Base-by-base conservation (phyloP, 2,113 vertebrate genomes). In the Geothlypis trichas region DNA sequence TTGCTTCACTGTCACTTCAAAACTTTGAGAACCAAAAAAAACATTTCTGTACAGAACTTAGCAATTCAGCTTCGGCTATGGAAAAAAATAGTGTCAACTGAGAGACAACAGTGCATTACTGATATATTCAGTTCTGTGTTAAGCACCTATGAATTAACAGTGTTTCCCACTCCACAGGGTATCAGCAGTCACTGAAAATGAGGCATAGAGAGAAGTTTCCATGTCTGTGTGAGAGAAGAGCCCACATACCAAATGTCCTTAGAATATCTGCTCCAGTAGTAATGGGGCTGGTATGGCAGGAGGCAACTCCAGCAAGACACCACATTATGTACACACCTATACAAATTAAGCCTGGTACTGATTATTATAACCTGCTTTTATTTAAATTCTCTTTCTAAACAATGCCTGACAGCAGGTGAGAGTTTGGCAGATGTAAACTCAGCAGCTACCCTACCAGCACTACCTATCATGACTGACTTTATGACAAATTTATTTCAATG, bases 401-500 rank as follows among this genome's bases (percentile, higher is more conserved):
- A 7, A 58, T 49, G 75, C 18, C 21, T 57, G 31, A 55, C 33
- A 54, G 42, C 5, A 3, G 47, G 27, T 49, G 54, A 37, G 18
- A 12, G 33, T 27, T 28, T 85, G 49, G 30, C 33, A 85, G 19
- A 14, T 61, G 10, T 15, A 71, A 58, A 68, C 17, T 69, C 55
- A 47, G 9, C 44, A 83, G n/a, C 14, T 77, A 74, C 21, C 13
- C 49, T 42, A 87, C 11, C 31, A 69, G 33, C 42, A 61, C 37
- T 54, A 58, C 19, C 27, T 30, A n/a, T 11, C 20, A 57, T 0
- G 0, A 39, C 35, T 42, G 17, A 51, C 31, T 46, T 87, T 9
- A 30, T 7, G 52, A 55, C 8, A 63, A 71, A 80, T 35, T 15
- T 52, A n/a, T 81, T 92, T 80, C 18, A 6, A 54, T 41, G 28